Evolutionary conservation across 2,888 invertebrate genomes (phyloP).

Genomic region (Drosophila formosana): DNA sequence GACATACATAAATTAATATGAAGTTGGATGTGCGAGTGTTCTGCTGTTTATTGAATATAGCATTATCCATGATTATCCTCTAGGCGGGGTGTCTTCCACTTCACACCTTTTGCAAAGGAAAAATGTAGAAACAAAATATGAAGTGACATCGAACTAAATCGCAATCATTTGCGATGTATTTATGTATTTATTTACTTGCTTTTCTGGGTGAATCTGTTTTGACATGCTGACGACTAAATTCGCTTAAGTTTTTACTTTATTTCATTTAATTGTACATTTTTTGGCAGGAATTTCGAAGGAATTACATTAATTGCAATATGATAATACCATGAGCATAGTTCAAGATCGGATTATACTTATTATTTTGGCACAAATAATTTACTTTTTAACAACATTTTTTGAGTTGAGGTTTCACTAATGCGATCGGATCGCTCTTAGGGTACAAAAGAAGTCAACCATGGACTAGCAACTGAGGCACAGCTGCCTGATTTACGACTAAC

Average conservation of each 20-base stretch:
- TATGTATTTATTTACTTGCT: neutral
- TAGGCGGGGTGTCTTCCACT: neutral
- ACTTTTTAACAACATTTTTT: no score
- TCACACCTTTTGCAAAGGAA: neutral
- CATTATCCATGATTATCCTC: slow-evolving; percentile 1
- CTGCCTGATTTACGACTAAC: slow-evolving; percentile 14
- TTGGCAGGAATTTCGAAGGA: neutral
- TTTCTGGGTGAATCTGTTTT: neutral
- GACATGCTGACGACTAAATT: neutral
- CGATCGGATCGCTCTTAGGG: neutral
- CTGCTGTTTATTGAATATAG: slow-evolving; percentile 7
- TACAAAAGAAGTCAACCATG: neutral
- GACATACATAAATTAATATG: slow-evolving; percentile 28
- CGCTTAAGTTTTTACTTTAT: neutral
- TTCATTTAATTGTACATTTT: neutral
- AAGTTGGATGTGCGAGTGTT: slow-evolving; percentile 10
- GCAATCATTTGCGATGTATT: neutral
- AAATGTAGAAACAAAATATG: neutral
- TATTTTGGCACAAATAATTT: no score
- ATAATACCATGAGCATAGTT: no score
- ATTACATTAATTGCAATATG: neutral
- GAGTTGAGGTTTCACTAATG: neutral
- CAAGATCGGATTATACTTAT: no score
- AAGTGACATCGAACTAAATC: neutral
- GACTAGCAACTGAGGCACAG: neutral